A percentile compares a stretch with the other conserved stretches of the same genome.
Evolutionary conservation across 1,140 invertebrate genomes (phyloP).

Genomic region (Brachionus paranguensis): DNA sequence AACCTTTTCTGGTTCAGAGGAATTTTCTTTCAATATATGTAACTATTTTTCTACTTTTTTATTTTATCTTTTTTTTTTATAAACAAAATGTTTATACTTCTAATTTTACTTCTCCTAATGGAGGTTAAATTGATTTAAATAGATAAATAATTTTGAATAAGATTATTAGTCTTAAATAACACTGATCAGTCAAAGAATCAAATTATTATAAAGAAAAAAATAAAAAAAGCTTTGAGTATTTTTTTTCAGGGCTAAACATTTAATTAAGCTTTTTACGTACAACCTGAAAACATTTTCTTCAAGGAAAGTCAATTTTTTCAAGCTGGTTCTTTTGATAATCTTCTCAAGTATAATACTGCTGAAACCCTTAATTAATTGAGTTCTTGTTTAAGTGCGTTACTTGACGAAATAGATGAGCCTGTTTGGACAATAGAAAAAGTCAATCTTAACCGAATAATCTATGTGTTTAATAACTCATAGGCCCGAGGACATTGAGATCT

Average conservation of each 20-base stretch:
- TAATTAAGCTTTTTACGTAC: background rate
- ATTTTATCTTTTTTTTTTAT: too few species aligned
- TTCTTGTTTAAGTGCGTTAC: background rate
- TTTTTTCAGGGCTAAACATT: background rate
- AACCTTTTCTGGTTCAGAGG: too few species aligned
- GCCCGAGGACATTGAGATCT: conserved; percentile 1
- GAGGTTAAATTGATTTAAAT: too few species aligned
- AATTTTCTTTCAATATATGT: too few species aligned
- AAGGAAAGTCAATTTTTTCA: background rate
- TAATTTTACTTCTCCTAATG: too few species aligned
- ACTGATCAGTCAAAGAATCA: too few species aligned
- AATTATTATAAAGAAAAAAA: too few species aligned
- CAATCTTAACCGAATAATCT: background rate
- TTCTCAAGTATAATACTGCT: background rate
- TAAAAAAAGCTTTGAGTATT: background rate
- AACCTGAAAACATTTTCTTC: background rate
- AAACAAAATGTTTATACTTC: too few species aligned
- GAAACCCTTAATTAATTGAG: background rate
- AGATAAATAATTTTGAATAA: too few species aligned
- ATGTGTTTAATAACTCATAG: background rate
- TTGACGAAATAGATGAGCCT: background rate
- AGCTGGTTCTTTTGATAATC: background rate
- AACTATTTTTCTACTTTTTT: too few species aligned
- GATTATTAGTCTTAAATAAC: too few species aligned
- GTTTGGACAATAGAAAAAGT: background rate